Percentiles rank a stretch among this genome's conserved stretches.
Evolutionary conservation across 2,888 invertebrate species (phyloP).

Genomic region (Sylvicola fuscatus): DNA sequence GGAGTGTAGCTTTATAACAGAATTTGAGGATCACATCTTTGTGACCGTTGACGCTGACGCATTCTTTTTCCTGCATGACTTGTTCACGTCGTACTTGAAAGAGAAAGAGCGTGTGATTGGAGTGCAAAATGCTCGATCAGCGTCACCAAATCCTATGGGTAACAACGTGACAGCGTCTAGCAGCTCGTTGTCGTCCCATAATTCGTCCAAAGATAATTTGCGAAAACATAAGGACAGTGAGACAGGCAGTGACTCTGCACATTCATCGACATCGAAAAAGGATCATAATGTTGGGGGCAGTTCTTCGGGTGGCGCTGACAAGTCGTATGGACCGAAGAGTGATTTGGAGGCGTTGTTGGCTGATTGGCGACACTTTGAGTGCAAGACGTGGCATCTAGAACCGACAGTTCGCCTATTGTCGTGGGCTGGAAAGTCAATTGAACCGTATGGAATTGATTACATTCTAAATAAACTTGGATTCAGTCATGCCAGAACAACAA

Average conservation of each 20-base stretch:
- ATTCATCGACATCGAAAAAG: no score
- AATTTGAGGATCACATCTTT: conserved; percentile 96
- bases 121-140: conserved; percentile 20
- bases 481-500: conserved; percentile 91
- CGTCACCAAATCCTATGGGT: conserved; percentile 20
- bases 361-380: conserved; percentile 80
- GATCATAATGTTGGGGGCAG: no score
- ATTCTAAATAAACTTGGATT: conserved; percentile 95
- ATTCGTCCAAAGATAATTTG: not conserved
- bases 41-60: conserved; percentile 97
- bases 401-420: conserved; percentile 70
- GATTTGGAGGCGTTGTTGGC: conserved; percentile 46
- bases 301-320: no score
- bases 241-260: no score
- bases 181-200: conserved; percentile 2
- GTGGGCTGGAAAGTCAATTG: conserved; percentile 91
- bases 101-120: conserved; percentile 62
- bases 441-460: conserved; percentile 96
- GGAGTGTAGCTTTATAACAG: conserved; percentile 92
- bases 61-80: conserved; percentile 92
- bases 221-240: not conserved
- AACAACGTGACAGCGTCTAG: conserved; percentile 1
- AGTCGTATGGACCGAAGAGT: conserved; percentile 7
- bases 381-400: conserved; percentile 91
- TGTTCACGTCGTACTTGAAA: conserved; percentile 88